These are phyloP conservation scores for Caenorhabditis plicata DNA, from an alignment of 2,888 invertebrate species.

Conservation along the genomic window DNA sequence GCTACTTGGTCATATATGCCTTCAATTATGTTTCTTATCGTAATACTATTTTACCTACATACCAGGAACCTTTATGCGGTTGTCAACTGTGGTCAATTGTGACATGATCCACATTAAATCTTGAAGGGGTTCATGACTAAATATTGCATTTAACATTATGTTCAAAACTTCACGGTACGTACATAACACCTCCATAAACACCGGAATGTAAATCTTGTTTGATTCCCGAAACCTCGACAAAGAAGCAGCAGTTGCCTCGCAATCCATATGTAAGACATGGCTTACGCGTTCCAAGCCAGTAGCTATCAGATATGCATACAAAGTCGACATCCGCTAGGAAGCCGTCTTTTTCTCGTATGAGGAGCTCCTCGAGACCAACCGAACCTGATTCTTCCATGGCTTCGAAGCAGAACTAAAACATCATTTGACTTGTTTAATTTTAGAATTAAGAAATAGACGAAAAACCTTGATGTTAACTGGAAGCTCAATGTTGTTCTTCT, in stretches of 20 bases:
- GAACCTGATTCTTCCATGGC: conserved; percentile 98
- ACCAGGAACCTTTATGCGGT: conserved; percentile 77
- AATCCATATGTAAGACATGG: conserved; percentile 96
- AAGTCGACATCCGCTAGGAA: conserved; percentile 76
- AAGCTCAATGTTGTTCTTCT: conserved; percentile 75
- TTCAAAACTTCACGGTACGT: conserved; percentile 65
- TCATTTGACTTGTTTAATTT: not conserved
- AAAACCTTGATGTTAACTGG: conserved; percentile 72
- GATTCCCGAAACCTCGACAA: conserved; percentile 79
- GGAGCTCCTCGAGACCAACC: conserved; percentile 85
- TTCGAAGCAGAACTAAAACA: conserved; percentile 81
- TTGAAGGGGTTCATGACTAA: conserved; percentile 79
- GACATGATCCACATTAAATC: conserved; percentile 85
- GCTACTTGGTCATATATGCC: conserved; percentile 79
- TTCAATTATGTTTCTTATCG: conserved; percentile 4
- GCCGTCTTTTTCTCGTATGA: conserved; percentile 70
- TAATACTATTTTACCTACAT: conserved; percentile 1
- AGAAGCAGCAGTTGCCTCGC: conserved; percentile 79
- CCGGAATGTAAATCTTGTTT: conserved; percentile 92
- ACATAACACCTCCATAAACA: conserved; percentile 89
- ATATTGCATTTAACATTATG: conserved; percentile 4
- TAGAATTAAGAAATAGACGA: not conserved
- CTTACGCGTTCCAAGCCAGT: conserved; percentile 92
- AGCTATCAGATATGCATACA: conserved; percentile 97
- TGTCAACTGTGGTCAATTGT: conserved; percentile 74